Base-by-base conservation (phyloP, 2,888 invertebrate genomes). In the Auanema sp. region DNA sequence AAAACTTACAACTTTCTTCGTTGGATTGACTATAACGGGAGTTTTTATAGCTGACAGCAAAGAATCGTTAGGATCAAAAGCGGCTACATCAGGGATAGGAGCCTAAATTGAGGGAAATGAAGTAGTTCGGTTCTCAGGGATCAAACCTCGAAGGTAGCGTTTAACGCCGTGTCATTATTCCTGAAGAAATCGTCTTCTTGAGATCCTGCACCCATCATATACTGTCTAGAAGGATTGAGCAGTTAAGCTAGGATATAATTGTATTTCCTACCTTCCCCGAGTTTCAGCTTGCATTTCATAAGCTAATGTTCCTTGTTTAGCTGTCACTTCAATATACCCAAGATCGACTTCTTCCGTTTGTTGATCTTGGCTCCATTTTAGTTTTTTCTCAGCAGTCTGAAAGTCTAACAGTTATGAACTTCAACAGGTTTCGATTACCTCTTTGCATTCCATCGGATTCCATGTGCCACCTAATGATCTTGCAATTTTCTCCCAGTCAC, bases 401-500 rank as follows among this genome's bases (percentile, higher is more conserved):
- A 33, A 5, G 33, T 33, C 4, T 33, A 8, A 5, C 8, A 8
- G 33, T 33, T 5, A 8, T 33, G 4, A 33, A 5, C 33, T 33
- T 33, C 8, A 33, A 33, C 8, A n/a, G n/a, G 4, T 33, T 33
- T 3, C 33, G 8, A 3, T 33, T 33, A 33, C 33, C 33, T 33
- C 33, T 33, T 33, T 33, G 33, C 33, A 33, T 33, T 33, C 33
- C 33, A 33, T 33, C 3, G 33, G 33, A 33, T 33, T 8, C 33
- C 33, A 33, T 33, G 3, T 33, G 16, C 50, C 53, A 2, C 53
- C 53, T 2, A 53, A 33, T 4, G 53, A 53, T 18, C 53, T 24
- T 10, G 53, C 23, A 11, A 53, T 53, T n/a, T 23, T 24, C 53
- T 53, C 53, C 53, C 53, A 53, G n/a, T 53, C 53, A n/a, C 33